phyloP scores from a whole-genome alignment of 2,113 vertebrate genomes.

The Ictalurus punctatus region DNA sequence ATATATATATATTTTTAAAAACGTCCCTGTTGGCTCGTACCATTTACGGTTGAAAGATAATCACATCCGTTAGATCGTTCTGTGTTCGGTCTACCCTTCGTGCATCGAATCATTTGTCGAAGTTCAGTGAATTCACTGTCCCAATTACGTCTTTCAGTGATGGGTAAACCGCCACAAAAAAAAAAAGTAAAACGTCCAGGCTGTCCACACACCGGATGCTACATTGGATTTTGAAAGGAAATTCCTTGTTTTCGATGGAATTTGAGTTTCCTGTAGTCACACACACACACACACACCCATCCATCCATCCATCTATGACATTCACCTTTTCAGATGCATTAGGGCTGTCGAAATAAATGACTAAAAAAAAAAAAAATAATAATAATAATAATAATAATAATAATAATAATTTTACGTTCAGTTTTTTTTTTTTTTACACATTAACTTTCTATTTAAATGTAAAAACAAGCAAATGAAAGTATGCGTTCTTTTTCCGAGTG shows the following conservation, averaged over 20 bases:
- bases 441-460: neutral
- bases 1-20: too few species aligned
- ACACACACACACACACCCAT: neutral
- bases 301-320: neutral
- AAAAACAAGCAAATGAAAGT: neutral
- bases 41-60: neutral
- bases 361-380: too few species aligned
- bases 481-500: neutral
- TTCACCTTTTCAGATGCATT: neutral
- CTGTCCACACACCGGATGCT: slow-evolving; percentile 52
- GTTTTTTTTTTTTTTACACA: neutral
- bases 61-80: slow-evolving; percentile 11
- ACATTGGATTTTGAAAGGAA: slow-evolving; percentile 50
- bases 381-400: too few species aligned
- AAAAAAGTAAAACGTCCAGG: too few species aligned
- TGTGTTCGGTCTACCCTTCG: neutral
- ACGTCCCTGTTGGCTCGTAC: neutral
- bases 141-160: neutral
- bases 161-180: neutral
- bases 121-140: neutral
- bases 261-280: neutral
- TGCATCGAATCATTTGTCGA: neutral
- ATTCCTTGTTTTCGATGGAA: slow-evolving; percentile 11
- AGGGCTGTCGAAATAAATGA: neutral
- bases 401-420: too few species aligned